Evolutionary conservation across 2,797 vertebrate species (phyloP).

Genomic region (Rhinogobio ventralis): DNA sequence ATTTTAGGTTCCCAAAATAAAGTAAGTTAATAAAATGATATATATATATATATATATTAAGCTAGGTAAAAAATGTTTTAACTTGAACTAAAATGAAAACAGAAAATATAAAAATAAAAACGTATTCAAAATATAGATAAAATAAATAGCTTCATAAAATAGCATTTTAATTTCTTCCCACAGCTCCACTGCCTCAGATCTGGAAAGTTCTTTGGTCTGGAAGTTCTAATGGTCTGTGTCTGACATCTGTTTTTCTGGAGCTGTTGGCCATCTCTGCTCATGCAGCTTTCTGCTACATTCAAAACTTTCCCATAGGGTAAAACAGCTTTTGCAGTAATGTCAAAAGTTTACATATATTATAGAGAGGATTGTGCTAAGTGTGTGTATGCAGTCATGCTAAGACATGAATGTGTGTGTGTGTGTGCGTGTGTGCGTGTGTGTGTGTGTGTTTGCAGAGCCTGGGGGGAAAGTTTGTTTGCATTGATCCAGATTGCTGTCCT

Average conservation of each 20-base stretch:
- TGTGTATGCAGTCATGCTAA: conserved; percentile 26
- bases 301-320: conserved; percentile 84
- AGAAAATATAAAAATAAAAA: neutral
- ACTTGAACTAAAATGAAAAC: neutral
- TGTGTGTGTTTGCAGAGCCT: conserved; percentile 76
- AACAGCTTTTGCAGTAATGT: neutral
- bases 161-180: neutral
- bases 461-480: conserved; percentile 84
- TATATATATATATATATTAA: no score
- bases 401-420: conserved; percentile 33
- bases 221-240: conserved; percentile 82
- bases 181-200: conserved; percentile 85
- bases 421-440: conserved; percentile 34
- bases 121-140: neutral
- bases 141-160: no score
- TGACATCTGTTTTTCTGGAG: conserved; percentile 79
- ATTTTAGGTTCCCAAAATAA: no score
- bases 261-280: conserved; percentile 80
- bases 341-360: neutral
- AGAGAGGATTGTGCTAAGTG: neutral
- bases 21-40: no score
- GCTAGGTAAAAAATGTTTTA: no score
- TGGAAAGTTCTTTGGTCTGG: conserved; percentile 78
- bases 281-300: conserved; percentile 76
- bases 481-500: conserved; percentile 77